These are phyloP conservation scores for Fragum sueziense DNA, from an alignment of 2,888 invertebrate species.

Conservation along the genomic window DNA sequence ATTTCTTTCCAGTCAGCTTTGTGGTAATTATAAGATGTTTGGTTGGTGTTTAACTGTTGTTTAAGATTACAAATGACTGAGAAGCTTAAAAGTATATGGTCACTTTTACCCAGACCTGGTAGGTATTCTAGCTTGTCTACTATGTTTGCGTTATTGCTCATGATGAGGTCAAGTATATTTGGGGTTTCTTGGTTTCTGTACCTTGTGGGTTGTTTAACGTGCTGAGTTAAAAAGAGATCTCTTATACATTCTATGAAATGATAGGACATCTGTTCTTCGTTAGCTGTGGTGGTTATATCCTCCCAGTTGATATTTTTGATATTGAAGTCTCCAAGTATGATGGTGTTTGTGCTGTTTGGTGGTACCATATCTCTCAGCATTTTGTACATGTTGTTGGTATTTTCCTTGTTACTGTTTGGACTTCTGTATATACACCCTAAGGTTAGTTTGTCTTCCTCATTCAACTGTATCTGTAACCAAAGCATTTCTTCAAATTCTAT, in stretches of 20 bases:
- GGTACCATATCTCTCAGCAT: too few relatives aligned
- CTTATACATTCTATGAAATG: background rate
- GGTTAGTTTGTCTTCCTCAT: background rate
- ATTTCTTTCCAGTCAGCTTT: background rate
- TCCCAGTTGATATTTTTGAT: background rate
- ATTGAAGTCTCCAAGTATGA: too few relatives aligned
- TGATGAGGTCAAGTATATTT: background rate
- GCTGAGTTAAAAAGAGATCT: conserved; percentile 8
- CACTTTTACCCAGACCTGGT: conserved; percentile 3
- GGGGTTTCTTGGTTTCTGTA: background rate
- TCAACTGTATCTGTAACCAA: background rate
- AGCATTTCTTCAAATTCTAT: background rate
- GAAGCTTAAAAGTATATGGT: background rate
- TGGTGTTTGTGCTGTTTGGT: too few relatives aligned
- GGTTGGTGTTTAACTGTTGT: background rate
- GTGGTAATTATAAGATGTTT: background rate
- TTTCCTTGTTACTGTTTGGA: conserved; percentile 3
- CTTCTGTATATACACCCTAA: conserved; percentile 8
- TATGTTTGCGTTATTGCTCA: conserved; percentile 12
- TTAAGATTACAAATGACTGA: background rate
- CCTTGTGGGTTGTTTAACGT: conserved; percentile 9
- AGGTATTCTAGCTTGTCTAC: background rate
- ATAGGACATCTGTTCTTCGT: too few relatives aligned
- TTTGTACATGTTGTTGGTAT: too few relatives aligned
- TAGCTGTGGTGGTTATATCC: too few relatives aligned